Evolutionary conservation across 1,140 invertebrate species (phyloP), one percentile per base, ranked within the genome.

Genomic region (Anoplolepis gracilipes): DNA sequence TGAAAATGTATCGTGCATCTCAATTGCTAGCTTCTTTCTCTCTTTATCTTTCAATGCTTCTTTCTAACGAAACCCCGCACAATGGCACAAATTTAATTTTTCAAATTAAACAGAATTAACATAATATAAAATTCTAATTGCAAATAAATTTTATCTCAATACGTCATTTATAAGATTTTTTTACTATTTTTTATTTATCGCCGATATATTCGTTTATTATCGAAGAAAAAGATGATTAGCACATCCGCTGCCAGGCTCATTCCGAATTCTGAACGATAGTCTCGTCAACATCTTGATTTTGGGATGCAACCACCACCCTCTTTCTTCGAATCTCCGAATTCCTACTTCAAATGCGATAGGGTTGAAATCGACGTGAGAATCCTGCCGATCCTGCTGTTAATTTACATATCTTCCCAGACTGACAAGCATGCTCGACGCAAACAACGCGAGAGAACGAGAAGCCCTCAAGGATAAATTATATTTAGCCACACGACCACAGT

Each of bases 321-420:
- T 91, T 93, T 92, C 92, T 89, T 65, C 90, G 92, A 93, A 93
- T 88, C 88, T 72, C 72, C 89, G 86, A 92, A 93, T 92, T 92
- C 85, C 85, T 81, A 91, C 90, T 93, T 93, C 75, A 90, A 90
- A 93, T 93, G 92, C 90, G 87, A 90, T 87, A 81, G 87, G 77
- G 72, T 82, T 86, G 65, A 72, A 77, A 65, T 42, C 85, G 87
- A 92, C 91, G 90, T 92, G 91, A 91, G 87, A 77, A 85, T 86
- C 88, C 88, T 87, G 84, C 69, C 67, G 88, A 89, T 86, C 87
- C 36, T 55, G 22, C 42, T 42, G 57, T 39, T 36, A 57, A 64
- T 84, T 72, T 65, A 28, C 42, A 19, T 33, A 57, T 69, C 30
- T 70, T 65, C 57, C 7, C 10, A 4, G 28, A 57, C 46, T 82